Evolutionary conservation across 2,113 vertebrate species (phyloP).

Genomic region (Lepus americanus): DNA sequence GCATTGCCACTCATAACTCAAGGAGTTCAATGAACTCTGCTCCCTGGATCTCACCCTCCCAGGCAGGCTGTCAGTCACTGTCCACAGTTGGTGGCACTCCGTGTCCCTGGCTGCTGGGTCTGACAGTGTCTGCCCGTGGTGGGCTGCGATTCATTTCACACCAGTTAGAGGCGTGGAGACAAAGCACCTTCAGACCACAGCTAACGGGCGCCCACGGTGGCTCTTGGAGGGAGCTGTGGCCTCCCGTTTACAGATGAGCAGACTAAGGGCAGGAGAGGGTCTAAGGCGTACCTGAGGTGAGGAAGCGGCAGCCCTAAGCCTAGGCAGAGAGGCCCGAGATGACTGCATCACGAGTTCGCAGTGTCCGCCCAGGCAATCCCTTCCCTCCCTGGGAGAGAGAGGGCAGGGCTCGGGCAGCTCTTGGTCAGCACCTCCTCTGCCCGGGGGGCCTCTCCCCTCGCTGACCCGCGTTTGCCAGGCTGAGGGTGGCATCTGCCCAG

Average conservation of each 20-base stretch:
- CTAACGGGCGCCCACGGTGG: background rate
- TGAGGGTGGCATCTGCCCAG: constrained; percentile 24
- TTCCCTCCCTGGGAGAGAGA: background rate
- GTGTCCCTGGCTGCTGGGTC: background rate
- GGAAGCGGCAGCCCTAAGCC: background rate
- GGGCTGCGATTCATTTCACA: background rate
- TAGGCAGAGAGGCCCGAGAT: background rate
- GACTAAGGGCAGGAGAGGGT: background rate
- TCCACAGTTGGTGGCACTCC: fast-evolving
- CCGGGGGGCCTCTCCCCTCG: background rate
- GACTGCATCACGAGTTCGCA: background rate
- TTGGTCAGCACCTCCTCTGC: background rate
- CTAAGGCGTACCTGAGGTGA: background rate
- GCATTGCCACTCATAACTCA: background rate
- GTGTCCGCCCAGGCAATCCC: background rate
- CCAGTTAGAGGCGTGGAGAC: background rate
- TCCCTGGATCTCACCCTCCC: background rate
- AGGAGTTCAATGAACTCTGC: background rate
- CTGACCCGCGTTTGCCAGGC: background rate
- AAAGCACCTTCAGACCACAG: background rate
- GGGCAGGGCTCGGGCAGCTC: background rate
- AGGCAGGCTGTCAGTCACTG: background rate
- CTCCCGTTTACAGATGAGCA: background rate
- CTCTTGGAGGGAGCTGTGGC: background rate
- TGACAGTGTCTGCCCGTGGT: fast-evolving